Percentiles rank a stretch among this genome's conserved stretches.
phyloP scores from a whole-genome alignment of 2,113 vertebrate genomes.

The Phyllostomus hastatus region DNA sequence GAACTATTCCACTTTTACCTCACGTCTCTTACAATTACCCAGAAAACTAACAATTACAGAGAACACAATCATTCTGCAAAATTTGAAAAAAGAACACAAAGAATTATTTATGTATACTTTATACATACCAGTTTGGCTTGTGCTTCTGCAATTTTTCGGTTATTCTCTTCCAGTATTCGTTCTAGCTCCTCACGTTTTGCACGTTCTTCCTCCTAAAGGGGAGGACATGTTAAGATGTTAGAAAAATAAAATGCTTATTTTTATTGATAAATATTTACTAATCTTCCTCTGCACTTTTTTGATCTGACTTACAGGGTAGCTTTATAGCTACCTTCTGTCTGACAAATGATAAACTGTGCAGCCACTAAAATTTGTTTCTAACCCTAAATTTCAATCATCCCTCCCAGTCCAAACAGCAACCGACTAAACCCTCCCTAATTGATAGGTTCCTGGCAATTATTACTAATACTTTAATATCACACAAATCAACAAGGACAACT shows the following conservation, averaged over 20 bases:
- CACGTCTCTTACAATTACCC: background rate
- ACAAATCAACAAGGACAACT: slow-evolving; percentile 92
- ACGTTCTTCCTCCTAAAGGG: slow-evolving; percentile 99
- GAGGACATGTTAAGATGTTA: slow-evolving; percentile 94
- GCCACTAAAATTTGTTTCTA: slow-evolving; percentile 85
- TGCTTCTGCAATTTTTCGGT: slow-evolving; percentile 99
- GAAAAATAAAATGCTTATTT: slow-evolving; percentile 80
- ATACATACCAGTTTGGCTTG: slow-evolving; percentile 98
- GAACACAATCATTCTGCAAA: background rate
- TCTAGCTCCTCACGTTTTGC: slow-evolving; percentile 99
- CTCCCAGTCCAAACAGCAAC: slow-evolving; percentile 90
- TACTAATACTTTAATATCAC: slow-evolving; percentile 88
- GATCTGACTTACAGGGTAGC: slow-evolving; percentile 86
- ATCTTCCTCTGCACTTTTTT: slow-evolving; percentile 84
- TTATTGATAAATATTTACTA: slow-evolving; percentile 79
- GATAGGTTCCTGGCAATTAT: slow-evolving; percentile 83
- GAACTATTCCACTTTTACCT: background rate
- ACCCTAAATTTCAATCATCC: slow-evolving; percentile 84
- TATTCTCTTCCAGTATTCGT: slow-evolving; percentile 99
- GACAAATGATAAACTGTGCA: slow-evolving; percentile 83
- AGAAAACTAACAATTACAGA: background rate
- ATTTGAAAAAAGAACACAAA: background rate
- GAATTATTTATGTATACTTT: rapidly evolving
- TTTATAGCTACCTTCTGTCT: slow-evolving; percentile 84
- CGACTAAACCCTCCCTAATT: slow-evolving; percentile 90